Evolutionary conservation across 2,888 invertebrate species (phyloP).

Genomic region (Drosophila anomalata): DNA sequence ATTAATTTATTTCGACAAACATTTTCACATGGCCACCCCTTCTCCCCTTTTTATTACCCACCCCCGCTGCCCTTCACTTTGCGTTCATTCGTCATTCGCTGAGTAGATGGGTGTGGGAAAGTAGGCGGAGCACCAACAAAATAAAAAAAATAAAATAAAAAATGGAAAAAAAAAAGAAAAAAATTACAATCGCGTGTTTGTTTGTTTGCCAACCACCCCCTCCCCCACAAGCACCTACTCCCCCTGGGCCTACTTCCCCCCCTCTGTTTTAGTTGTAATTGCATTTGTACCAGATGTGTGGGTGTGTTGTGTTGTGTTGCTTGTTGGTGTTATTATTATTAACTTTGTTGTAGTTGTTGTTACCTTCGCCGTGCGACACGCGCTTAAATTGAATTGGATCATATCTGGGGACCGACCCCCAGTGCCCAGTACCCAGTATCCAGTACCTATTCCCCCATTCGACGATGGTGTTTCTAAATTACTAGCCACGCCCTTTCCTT

Average conservation of each 20-base stretch:
- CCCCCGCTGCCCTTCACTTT: background rate
- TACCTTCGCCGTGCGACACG: slow-evolving; percentile 38
- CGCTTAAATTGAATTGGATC: slow-evolving; percentile 71
- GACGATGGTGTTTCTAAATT: slow-evolving; percentile 17
- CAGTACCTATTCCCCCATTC: slow-evolving; percentile 9
- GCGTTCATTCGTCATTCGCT: slow-evolving; percentile 51
- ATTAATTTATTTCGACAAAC: slow-evolving; percentile 14
- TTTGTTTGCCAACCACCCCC: slow-evolving; percentile 20
- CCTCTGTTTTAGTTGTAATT: slow-evolving; percentile 65
- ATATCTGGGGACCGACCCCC: slow-evolving; percentile 47
- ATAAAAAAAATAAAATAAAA: slow-evolving; percentile 6
- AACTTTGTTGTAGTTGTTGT: slow-evolving; percentile 32
- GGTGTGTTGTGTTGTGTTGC: background rate
- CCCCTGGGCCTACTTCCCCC: background rate
- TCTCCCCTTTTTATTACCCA: background rate
- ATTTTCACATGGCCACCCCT: slow-evolving; percentile 1
- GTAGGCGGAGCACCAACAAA: slow-evolving; percentile 66
- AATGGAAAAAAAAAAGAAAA: slow-evolving; percentile 1
- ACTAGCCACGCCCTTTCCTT: slow-evolving; percentile 31
- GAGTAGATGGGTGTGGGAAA: slow-evolving; percentile 76
- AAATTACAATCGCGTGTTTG: slow-evolving; percentile 33
- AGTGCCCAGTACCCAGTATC: background rate
- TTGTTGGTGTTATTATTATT: background rate
- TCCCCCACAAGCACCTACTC: background rate
- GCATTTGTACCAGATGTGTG: slow-evolving; percentile 60